Base-by-base conservation (phyloP, 2,797 vertebrate genomes). In the Melanotaenia trifasciata region DNA sequence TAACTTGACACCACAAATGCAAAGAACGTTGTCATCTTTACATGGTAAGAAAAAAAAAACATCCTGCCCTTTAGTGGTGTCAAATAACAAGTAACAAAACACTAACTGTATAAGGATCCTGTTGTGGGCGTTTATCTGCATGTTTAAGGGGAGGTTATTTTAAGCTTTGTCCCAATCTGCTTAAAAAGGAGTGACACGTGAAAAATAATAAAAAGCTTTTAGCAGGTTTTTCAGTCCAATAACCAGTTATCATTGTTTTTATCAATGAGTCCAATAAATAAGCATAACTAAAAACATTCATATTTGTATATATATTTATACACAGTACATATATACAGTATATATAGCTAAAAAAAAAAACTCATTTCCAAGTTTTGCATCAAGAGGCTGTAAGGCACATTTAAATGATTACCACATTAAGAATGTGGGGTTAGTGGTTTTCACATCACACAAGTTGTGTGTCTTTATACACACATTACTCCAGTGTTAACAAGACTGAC, bases 341-440 rank as follows among this genome's bases (percentile, higher is more conserved):
- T 40, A 51, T 40, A 69, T 61, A 53, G 50, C 63, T 70, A n/a
- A 60, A 62, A 61, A 45, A n/a, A 63, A 50, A 57, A 12, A 79
- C 12, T 67, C 18, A 82, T 56, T 50, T 72, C 38, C 24, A 59
- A 57, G 59, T 58, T 77, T 82, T 64, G 74, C 74, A 84, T 64
- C 3, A 8, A 76, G 45, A 67, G 74, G 66, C 62, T 79, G 32
- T 85, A 90, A 90, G 89, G 86, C 89, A 90, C 90, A 87, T 85
- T 78, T 64, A 84, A 78, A 67, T 72, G 3, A 51, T 63, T 45
- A 67, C 56, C 38, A 69, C 45, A 80, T 26, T 58, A 7, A 79
- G 58, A 58, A 78, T 24, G 45, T 69, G 51, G 45, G 43, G 47
- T 58, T 50, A 59, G 36, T 70, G 30, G 33, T 77, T 74, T 84